These are phyloP conservation scores for Halcyon leucocephala DNA, from an alignment of 2,797 vertebrate genomes.

Conservation along the genomic window DNA sequence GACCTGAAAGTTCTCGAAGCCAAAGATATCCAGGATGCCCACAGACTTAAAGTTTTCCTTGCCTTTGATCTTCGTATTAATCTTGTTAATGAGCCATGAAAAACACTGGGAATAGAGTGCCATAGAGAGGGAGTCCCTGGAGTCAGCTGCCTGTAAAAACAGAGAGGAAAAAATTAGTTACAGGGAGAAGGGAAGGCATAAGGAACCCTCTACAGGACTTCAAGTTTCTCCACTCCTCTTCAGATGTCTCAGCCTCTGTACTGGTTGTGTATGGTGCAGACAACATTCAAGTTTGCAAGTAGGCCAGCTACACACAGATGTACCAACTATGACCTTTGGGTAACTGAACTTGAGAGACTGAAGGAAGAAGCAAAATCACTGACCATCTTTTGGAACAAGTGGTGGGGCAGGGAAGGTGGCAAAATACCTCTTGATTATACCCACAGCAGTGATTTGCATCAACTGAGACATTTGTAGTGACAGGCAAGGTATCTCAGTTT, in stretches of 20 bases:
- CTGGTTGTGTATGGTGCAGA: background rate
- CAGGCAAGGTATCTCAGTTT: background rate
- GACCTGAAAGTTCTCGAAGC: conserved; percentile 95
- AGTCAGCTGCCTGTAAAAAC: conserved; percentile 87
- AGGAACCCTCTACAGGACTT: background rate
- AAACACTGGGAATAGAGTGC: conserved; percentile 93
- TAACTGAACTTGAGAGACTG: background rate
- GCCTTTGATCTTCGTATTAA: conserved; percentile 91
- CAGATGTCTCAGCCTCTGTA: background rate
- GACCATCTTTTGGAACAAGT: background rate
- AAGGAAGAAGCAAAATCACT: background rate
- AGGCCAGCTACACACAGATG: background rate
- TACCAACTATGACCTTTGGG: background rate
- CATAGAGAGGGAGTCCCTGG: conserved; percentile 91
- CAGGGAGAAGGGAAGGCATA: background rate
- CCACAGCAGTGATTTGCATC: background rate
- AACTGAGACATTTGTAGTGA: background rate
- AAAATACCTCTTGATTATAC: conserved; percentile 1
- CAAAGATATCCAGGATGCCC: conserved; percentile 94
- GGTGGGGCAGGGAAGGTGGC: background rate
- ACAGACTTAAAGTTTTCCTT: conserved; percentile 94
- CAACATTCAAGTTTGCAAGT: background rate
- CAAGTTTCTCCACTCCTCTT: background rate
- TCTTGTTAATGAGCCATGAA: conserved; percentile 91
- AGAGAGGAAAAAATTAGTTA: background rate